Conservation (phyloP, 2,797 vertebrate genomes). For the Sciurus vulgaris region DNA sequence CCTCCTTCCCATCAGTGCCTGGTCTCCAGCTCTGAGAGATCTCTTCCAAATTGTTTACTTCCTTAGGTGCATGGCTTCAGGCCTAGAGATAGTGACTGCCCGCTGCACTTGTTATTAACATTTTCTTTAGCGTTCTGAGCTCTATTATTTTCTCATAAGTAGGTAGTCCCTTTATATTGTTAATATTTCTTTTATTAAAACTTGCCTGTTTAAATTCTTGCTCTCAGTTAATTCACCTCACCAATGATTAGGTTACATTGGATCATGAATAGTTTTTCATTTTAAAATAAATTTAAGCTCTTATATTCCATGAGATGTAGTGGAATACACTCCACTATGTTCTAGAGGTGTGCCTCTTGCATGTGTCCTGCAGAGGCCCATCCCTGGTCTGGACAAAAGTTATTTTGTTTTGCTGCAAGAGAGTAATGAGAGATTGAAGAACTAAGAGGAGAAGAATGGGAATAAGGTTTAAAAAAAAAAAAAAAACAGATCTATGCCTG, state of each 20-base stretch:
- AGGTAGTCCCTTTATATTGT: neutral
- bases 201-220: neutral
- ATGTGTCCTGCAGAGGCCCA: neutral
- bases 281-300: neutral
- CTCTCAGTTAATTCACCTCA: neutral
- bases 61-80: neutral
- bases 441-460: neutral
- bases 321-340: neutral
- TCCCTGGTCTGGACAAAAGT: neutral
- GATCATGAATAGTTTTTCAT: neutral
- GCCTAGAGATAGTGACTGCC: neutral
- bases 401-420: neutral
- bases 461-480: neutral
- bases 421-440: neutral
- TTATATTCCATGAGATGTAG: neutral
- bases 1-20: neutral
- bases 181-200: neutral
- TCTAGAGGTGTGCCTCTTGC: neutral
- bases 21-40: rapidly evolving
- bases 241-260: neutral
- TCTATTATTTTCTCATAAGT: neutral
- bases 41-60: neutral
- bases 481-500: neutral
- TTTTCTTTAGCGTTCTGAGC: neutral
- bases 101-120: neutral